Evolutionary conservation across 2,113 vertebrate genomes (phyloP).

Genomic region (Shinisaurus crocodilurus): DNA sequence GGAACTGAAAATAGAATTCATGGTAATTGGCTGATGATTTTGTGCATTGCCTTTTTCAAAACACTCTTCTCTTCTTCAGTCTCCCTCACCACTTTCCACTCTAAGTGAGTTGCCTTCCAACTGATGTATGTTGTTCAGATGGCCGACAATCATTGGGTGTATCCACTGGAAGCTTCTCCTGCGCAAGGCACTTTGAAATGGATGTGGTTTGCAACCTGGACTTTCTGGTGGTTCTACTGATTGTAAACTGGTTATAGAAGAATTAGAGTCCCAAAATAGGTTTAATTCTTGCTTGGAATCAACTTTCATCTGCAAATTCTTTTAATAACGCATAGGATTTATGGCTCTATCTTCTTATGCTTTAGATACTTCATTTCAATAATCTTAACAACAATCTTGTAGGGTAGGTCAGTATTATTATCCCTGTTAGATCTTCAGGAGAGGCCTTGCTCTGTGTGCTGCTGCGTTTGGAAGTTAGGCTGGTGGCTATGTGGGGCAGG

Average conservation of each 20-base stretch:
- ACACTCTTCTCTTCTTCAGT: background rate
- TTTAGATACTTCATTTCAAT: background rate
- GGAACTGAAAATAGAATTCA: conserved; percentile 36
- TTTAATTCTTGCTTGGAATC: background rate
- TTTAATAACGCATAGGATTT: background rate
- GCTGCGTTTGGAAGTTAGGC: background rate
- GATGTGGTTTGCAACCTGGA: background rate
- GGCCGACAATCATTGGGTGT: background rate
- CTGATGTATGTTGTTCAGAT: background rate
- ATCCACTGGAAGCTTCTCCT: background rate
- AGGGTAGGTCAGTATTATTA: background rate
- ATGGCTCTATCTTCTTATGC: background rate
- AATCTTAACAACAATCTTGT: background rate
- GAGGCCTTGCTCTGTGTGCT: background rate
- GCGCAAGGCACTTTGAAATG: background rate
- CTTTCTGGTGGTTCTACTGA: background rate
- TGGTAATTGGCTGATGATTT: conserved; percentile 10
- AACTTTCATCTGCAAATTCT: background rate
- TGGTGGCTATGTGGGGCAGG: background rate
- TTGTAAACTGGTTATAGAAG: background rate
- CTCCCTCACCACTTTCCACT: accelerated
- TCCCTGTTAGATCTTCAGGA: too few relatives aligned
- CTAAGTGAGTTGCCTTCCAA: conserved; percentile 3
- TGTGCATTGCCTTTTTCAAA: conserved; percentile 30
- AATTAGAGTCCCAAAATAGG: background rate